A percentile compares a stretch with the other conserved stretches of the same genome.
phyloP scores from a whole-genome alignment of 2,113 vertebrate species.

The Crypturellus undulatus region DNA sequence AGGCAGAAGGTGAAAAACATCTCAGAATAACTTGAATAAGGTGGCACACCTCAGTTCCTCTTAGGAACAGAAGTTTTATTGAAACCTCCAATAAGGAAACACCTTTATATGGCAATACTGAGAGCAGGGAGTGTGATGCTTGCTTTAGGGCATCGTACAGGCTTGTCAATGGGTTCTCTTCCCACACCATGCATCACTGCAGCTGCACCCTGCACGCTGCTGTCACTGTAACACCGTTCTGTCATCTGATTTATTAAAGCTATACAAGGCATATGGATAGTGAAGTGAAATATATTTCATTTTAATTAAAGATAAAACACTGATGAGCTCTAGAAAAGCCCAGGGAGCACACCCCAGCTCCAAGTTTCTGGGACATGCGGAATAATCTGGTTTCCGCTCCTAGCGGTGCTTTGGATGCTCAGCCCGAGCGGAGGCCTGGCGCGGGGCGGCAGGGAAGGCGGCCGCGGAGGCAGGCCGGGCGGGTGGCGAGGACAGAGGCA shows the following conservation, averaged over 20 bases:
- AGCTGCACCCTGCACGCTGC: background rate
- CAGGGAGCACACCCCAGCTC: background rate
- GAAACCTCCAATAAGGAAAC: background rate
- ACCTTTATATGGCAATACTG: background rate
- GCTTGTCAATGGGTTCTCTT: fast-evolving
- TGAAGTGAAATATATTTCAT: background rate
- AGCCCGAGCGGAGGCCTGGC: fast-evolving
- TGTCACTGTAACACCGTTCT: background rate
- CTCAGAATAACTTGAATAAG: slow-evolving; percentile 2
- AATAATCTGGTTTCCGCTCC: background rate
- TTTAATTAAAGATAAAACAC: background rate
- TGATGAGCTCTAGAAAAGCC: background rate
- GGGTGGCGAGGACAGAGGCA: background rate
- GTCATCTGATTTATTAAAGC: background rate
- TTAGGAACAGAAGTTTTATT: slow-evolving; percentile 13
- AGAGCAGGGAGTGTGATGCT: background rate
- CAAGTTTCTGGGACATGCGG: background rate
- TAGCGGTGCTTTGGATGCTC: background rate
- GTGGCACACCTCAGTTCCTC: slow-evolving; percentile 17
- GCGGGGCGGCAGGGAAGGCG: fast-evolving
- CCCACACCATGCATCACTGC: background rate
- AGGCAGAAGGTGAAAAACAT: slow-evolving; percentile 13
- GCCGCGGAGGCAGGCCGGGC: fast-evolving
- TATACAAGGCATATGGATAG: background rate
- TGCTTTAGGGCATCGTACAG: background rate